These are phyloP conservation scores for Coelopa frigida DNA, from an alignment of 1,140 invertebrate genomes.

Conservation along the genomic window DNA sequence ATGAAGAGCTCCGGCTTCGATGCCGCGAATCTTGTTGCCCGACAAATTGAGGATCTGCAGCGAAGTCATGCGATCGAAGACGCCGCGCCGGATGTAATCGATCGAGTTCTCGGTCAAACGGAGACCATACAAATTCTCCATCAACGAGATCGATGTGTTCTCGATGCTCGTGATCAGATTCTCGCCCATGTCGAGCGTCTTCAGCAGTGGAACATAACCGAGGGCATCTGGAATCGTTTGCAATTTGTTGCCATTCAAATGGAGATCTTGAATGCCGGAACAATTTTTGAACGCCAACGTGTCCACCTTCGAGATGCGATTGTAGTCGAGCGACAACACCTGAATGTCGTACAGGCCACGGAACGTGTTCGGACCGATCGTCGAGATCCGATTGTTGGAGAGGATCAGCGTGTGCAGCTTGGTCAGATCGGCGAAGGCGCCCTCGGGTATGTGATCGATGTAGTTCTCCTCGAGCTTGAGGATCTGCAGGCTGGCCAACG, in stretches of 20 bases:
- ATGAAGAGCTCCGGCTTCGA: conserved; percentile 81
- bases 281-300: conserved; percentile 75
- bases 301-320: conserved; percentile 69
- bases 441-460: conserved; percentile 71
- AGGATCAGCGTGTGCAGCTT: conserved; percentile 80
- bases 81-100: conserved; percentile 73
- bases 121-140: conserved; percentile 71
- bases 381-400: conserved; percentile 75
- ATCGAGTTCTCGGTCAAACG: conserved; percentile 82
- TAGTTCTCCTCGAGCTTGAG: conserved; percentile 75
- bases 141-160: conserved; percentile 70
- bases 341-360: conserved; percentile 69
- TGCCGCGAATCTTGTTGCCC: conserved; percentile 74
- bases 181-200: conserved; percentile 80
- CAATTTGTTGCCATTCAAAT: conserved; percentile 82
- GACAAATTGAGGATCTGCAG: conserved; percentile 84
- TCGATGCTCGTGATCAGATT: conserved; percentile 78
- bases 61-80: conserved; percentile 74
- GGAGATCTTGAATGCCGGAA: conserved; percentile 76
- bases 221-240: conserved; percentile 77
- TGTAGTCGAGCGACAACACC: conserved; percentile 76
- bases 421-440: conserved; percentile 70
- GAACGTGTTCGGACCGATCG: conserved; percentile 69
- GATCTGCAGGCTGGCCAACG: conserved; percentile 73
- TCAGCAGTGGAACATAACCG: conserved; percentile 68